Evolutionary conservation across 2,888 invertebrate genomes (phyloP).

Genomic region (Pyrrhosoma nymphula): DNA sequence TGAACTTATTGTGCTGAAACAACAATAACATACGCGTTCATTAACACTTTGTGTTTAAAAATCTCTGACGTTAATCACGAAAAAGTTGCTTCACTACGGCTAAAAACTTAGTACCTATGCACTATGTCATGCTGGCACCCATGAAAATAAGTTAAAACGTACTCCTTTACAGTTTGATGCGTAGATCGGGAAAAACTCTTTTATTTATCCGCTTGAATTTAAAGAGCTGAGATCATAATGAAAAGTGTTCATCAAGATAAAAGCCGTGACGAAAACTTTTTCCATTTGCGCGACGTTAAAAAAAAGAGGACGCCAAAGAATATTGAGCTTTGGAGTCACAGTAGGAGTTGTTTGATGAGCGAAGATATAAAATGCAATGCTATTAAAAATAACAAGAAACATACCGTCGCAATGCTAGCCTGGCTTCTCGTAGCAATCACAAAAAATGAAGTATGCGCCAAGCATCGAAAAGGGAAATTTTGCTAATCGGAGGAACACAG

Average conservation of each 20-base stretch:
- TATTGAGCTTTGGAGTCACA: not conserved
- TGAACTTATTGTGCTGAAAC: too few relatives aligned
- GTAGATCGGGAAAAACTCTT: not conserved
- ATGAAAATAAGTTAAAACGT: too few relatives aligned
- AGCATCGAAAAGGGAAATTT: not conserved
- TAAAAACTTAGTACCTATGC: too few relatives aligned
- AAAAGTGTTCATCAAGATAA: conserved; percentile 18
- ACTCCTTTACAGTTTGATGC: not conserved
- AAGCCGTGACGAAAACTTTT: not conserved
- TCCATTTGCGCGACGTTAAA: not conserved
- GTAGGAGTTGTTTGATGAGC: not conserved
- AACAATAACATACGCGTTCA: too few relatives aligned
- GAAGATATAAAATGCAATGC: not conserved
- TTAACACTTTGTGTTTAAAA: too few relatives aligned
- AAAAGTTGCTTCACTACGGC: too few relatives aligned
- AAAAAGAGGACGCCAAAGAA: not conserved
- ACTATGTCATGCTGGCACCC: too few relatives aligned
- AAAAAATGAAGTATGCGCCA: not conserved
- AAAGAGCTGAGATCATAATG: not conserved
- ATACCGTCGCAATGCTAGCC: not conserved
- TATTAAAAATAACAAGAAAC: not conserved
- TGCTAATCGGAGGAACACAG: not conserved
- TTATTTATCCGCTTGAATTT: not conserved
- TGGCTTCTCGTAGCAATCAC: not conserved
- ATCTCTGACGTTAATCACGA: too few relatives aligned